Evolutionary conservation across 1,140 invertebrate genomes (phyloP).

Genomic region (Olivierus martensii): DNA sequence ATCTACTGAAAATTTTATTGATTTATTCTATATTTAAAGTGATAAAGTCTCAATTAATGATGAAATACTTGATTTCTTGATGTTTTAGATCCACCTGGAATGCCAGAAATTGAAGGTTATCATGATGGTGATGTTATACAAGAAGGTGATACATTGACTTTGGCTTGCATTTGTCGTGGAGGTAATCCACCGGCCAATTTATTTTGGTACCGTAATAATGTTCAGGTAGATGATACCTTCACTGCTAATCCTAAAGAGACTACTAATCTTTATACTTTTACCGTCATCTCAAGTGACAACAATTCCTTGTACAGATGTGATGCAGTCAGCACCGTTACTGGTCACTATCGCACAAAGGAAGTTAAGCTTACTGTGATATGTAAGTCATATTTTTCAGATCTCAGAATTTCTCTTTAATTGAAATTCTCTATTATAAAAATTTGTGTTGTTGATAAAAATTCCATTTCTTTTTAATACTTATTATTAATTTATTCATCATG

Average conservation of each 20-base stretch:
- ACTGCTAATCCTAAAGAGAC: conserved; percentile 9
- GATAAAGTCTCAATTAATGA: no score
- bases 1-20: no score
- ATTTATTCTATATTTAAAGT: no score
- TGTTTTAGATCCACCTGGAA: conserved; percentile 66
- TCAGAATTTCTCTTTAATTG: no score
- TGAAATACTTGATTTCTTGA: neutral
- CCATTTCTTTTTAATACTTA: no score
- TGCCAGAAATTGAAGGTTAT: conserved; percentile 85
- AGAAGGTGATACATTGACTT: conserved; percentile 68
- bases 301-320: conserved; percentile 79
- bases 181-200: conserved; percentile 90
- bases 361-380: conserved; percentile 79
- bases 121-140: conserved; percentile 68
- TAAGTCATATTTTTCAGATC: conserved; percentile 50
- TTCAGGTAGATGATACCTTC: conserved; percentile 41
- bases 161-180: conserved; percentile 76
- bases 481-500: no score
- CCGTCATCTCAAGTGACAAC: conserved; percentile 81
- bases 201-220: conserved; percentile 82
- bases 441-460: no score
- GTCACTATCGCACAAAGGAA: conserved; percentile 53
- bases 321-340: conserved; percentile 72
- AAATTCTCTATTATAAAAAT: no score
- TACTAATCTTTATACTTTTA: conserved; percentile 38